phyloP scores from a whole-genome alignment of 2,797 vertebrate species.

The Morus bassanus region DNA sequence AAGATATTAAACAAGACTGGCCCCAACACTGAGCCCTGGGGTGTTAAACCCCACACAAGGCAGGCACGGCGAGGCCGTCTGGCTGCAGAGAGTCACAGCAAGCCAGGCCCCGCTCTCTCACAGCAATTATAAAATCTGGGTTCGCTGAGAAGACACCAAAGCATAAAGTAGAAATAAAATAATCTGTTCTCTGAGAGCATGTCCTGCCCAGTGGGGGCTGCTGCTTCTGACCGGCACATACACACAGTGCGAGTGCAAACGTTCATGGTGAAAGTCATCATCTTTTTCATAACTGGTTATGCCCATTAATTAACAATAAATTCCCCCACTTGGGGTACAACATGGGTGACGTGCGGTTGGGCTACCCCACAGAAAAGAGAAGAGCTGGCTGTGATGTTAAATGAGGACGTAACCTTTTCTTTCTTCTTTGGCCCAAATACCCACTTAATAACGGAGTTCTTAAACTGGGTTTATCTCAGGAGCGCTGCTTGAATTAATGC shows the following conservation, averaged over 20 bases:
- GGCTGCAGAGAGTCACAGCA: fast-evolving
- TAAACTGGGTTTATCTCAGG: neutral
- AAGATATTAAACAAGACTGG: too few species aligned
- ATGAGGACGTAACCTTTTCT: neutral
- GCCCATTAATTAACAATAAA: fast-evolving
- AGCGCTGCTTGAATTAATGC: neutral
- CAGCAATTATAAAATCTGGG: neutral
- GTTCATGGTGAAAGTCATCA: fast-evolving
- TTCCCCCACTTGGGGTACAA: neutral
- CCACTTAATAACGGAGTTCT: neutral
- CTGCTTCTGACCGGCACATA: fast-evolving
- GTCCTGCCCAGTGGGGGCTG: fast-evolving
- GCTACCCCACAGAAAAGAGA: neutral
- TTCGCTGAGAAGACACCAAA: neutral
- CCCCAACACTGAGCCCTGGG: too few species aligned
- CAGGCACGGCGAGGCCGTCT: fast-evolving
- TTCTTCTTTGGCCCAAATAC: neutral
- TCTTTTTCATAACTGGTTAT: neutral
- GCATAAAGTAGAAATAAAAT: neutral
- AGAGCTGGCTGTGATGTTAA: neutral
- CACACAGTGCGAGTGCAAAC: fast-evolving
- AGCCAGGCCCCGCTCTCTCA: neutral
- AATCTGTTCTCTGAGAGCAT: fast-evolving
- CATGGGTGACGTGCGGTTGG: fast-evolving
- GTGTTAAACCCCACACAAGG: fast-evolving